A percentile compares a stretch with the other conserved stretches of the same genome.
Conservation (phyloP, 1,140 invertebrate genomes). For the Aphelinus atriplicis region DNA sequence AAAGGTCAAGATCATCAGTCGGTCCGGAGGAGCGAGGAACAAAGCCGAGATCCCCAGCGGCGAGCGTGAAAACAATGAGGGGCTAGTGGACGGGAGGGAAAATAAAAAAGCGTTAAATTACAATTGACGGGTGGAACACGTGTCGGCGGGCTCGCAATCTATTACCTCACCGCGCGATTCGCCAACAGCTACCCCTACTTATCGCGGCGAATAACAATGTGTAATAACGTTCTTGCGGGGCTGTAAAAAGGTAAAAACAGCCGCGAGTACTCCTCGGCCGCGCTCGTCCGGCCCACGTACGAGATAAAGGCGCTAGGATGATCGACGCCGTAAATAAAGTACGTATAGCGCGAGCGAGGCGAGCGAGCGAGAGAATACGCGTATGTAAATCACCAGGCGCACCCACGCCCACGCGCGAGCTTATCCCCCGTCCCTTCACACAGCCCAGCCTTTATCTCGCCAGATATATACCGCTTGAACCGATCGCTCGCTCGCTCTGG, state of each 20-base stretch:
- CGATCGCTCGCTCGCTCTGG: neutral
- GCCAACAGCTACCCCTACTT: no score
- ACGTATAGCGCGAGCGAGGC: no score
- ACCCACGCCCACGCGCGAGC: constrained; percentile 56
- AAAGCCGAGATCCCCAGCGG: neutral
- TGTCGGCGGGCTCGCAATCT: no score
- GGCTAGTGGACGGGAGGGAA: no score
- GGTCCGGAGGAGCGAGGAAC: neutral
- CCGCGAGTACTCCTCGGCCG: neutral
- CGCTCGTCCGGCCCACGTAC: constrained; percentile 49
- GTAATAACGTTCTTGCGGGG: no score
- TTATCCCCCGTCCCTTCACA: constrained; percentile 24
- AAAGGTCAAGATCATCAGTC: constrained; percentile 39
- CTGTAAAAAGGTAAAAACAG: no score
- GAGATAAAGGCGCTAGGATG: constrained; percentile 57
- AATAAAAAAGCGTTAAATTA: no score
- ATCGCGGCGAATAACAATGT: no score
- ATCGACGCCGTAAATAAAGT: constrained; percentile 64
- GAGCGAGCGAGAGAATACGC: constrained; percentile 55
- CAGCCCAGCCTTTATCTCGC: constrained; percentile 33
- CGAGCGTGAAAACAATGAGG: neutral
- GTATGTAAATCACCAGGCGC: constrained; percentile 65
- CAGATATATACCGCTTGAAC: neutral
- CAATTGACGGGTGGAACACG: no score
- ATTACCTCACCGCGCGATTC: neutral